phyloP scores from a whole-genome alignment of 2,797 vertebrate genomes.

The Glyptemys insculpta region DNA sequence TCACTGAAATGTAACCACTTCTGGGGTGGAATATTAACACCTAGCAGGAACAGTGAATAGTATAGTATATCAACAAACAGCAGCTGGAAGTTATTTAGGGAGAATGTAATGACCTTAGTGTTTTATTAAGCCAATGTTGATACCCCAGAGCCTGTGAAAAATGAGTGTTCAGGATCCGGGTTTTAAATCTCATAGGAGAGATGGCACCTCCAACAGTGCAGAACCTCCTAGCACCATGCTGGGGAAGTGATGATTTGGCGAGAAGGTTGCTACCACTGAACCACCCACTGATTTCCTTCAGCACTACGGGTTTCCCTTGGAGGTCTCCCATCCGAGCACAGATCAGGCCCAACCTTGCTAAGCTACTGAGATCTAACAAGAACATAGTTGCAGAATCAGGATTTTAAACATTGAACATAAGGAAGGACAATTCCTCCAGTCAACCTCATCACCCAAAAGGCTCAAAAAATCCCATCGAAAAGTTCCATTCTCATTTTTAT shows the following conservation, averaged over 20 bases:
- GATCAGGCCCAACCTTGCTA: background rate
- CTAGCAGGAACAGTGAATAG: rapidly evolving
- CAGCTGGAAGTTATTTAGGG: background rate
- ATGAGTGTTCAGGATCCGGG: background rate
- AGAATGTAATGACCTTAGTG: background rate
- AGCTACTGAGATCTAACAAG: background rate
- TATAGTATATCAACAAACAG: background rate
- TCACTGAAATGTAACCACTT: rapidly evolving
- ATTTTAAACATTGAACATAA: background rate
- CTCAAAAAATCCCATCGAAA: background rate
- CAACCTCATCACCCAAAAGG: background rate
- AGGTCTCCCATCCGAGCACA: background rate
- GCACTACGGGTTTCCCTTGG: background rate
- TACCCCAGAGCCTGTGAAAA: rapidly evolving
- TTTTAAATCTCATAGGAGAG: background rate
- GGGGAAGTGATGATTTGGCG: too few species aligned
- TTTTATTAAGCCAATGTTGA: background rate
- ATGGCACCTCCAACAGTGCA: background rate
- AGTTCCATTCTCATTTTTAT: background rate
- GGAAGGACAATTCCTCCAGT: background rate
- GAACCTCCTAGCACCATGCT: background rate
- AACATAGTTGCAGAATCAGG: background rate
- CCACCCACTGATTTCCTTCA: background rate
- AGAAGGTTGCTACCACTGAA: background rate
- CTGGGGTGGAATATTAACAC: rapidly evolving